Conservation (phyloP, 2,797 vertebrate species). For the Chaunax sp. region DNA sequence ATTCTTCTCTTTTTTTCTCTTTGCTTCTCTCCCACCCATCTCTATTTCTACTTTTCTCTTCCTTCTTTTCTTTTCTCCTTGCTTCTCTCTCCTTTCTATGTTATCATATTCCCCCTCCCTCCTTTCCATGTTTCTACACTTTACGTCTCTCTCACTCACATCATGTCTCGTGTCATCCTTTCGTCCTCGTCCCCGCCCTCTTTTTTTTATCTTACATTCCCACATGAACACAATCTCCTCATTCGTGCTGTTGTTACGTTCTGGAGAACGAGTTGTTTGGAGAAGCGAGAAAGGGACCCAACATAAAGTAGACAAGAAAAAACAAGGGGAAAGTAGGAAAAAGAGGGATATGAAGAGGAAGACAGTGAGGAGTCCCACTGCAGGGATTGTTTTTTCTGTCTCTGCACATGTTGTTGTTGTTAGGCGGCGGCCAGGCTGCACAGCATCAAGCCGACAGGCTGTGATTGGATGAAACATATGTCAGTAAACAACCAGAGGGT, state of each 20-base stretch:
- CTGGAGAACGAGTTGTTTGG: background rate
- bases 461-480: conserved; percentile 72
- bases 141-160: background rate
- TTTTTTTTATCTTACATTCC: no score
- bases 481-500: conserved; percentile 64
- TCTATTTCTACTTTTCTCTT: no score
- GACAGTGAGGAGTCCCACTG: background rate
- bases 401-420: conserved; percentile 65
- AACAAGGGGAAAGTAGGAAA: background rate
- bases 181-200: background rate
- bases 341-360: background rate
- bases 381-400: conserved; percentile 2
- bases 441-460: conserved; percentile 63
- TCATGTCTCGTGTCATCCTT: background rate
- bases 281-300: background rate
- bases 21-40: background rate
- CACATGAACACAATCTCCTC: background rate
- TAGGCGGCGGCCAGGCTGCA: conserved; percentile 58
- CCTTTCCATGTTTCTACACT: no score
- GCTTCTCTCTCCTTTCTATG: background rate
- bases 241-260: background rate
- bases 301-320: background rate
- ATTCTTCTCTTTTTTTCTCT: background rate
- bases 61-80: background rate
- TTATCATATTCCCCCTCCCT: background rate